Percentiles rank a stretch among this genome's conserved stretches.
Conservation (phyloP, 2,797 vertebrate species). For the Pachyuromys duprasi region DNA sequence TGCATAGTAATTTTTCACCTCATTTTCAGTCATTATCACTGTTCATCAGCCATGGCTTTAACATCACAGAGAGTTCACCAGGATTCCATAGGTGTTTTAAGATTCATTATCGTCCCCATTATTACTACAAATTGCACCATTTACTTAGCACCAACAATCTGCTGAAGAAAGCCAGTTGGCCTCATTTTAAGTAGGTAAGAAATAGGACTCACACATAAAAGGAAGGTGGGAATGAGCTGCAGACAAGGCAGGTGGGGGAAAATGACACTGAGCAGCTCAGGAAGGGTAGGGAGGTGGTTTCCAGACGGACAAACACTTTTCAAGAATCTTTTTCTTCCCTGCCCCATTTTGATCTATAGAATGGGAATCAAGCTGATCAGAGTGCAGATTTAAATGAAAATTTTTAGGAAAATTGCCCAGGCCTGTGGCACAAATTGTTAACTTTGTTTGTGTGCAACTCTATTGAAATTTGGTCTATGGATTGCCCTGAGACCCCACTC, state of each 20-base stretch:
- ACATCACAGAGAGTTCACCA: slow-evolving; percentile 63
- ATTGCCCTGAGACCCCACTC: not conserved
- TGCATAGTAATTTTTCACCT: slow-evolving; percentile 68
- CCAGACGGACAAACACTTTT: slow-evolving; percentile 4
- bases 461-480: not conserved
- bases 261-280: not conserved
- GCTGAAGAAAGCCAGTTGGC: slow-evolving; percentile 52
- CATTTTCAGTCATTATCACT: slow-evolving; percentile 74
- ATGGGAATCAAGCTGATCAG: not conserved
- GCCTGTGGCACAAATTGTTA: not conserved
- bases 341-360: not conserved
- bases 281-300: not conserved
- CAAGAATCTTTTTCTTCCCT: slow-evolving; percentile 21
- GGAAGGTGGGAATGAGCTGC: not conserved
- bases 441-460: not conserved
- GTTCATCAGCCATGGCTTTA: slow-evolving; percentile 41
- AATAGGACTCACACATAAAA: not conserved
- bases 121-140: slow-evolving; percentile 59
- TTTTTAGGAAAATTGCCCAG: not conserved
- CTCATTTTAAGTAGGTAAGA: slow-evolving; percentile 20
- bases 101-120: slow-evolving; percentile 70
- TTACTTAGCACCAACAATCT: slow-evolving; percentile 62
- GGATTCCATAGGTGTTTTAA: slow-evolving; percentile 70
- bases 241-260: not conserved
- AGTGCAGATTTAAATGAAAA: slow-evolving; percentile 42